These are phyloP conservation scores for Orgyia antiqua DNA, from an alignment of 2,888 invertebrate genomes.

Conservation along the genomic window DNA sequence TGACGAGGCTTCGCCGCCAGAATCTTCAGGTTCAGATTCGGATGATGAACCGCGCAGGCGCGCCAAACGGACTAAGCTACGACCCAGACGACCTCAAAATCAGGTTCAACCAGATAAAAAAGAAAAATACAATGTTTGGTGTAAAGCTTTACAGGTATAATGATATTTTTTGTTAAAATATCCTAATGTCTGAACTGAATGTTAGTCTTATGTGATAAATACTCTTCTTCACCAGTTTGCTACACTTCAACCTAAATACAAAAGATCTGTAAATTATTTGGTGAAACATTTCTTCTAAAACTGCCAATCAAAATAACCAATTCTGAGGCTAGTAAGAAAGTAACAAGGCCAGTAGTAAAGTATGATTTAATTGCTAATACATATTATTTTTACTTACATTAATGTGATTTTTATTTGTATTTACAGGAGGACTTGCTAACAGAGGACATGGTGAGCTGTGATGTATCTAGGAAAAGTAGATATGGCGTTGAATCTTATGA, in stretches of 20 bases:
- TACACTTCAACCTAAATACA: too few relatives aligned
- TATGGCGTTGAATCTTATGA: slow-evolving; percentile 88
- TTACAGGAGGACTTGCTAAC: slow-evolving; percentile 88
- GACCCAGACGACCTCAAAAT: slow-evolving; percentile 44
- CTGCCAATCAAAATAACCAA: too few relatives aligned
- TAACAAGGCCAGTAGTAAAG: too few relatives aligned
- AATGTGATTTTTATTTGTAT: background rate
- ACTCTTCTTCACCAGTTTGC: too few relatives aligned
- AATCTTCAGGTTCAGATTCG: slow-evolving; percentile 76
- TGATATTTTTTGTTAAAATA: too few relatives aligned
- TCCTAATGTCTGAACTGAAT: too few relatives aligned
- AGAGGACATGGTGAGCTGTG: slow-evolving; percentile 87
- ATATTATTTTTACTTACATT: too few relatives aligned
- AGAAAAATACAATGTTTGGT: slow-evolving; percentile 90
- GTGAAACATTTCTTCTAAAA: too few relatives aligned
- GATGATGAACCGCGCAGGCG: slow-evolving; percentile 75
- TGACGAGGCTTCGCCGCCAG: slow-evolving; percentile 73
- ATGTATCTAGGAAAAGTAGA: slow-evolving; percentile 82
- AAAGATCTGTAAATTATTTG: too few relatives aligned
- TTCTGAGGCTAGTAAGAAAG: too few relatives aligned
- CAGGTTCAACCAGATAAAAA: slow-evolving; percentile 64
- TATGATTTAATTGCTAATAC: too few relatives aligned
- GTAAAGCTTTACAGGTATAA: slow-evolving; percentile 71
- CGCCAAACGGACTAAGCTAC: slow-evolving; percentile 74
- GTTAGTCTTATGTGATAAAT: too few relatives aligned